A percentile compares a stretch with the other conserved stretches of the same genome.
Evolutionary conservation across 2,113 vertebrate species (phyloP).

Genomic region (Opisthocomus hoazin): DNA sequence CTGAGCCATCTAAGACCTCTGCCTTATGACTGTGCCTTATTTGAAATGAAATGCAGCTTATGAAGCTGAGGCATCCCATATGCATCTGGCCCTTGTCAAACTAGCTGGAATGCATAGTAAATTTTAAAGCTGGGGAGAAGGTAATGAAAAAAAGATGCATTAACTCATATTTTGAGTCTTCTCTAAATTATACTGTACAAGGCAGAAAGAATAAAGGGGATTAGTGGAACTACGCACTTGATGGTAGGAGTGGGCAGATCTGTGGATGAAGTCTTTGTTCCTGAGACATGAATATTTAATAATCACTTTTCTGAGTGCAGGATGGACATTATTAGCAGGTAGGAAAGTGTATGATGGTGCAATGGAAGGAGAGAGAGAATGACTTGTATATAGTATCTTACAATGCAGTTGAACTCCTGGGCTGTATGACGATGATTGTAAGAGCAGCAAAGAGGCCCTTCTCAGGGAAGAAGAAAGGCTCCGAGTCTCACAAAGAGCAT

Average conservation of each 20-base stretch:
- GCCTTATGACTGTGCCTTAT: background rate
- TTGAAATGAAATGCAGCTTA: slow-evolving; percentile 2
- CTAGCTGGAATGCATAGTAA: background rate
- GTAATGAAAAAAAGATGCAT: slow-evolving; percentile 5
- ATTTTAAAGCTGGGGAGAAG: background rate
- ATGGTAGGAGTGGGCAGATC: background rate
- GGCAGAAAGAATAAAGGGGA: background rate
- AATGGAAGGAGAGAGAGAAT: background rate
- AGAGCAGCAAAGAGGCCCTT: background rate
- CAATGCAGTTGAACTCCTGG: background rate
- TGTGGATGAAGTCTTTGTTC: background rate
- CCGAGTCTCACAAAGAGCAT: background rate
- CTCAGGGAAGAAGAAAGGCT: background rate
- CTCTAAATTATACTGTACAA: background rate
- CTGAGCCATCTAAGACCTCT: background rate
- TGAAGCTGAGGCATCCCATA: background rate
- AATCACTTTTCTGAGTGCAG: background rate
- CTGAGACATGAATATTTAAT: slow-evolving; percentile 13
- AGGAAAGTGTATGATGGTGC: background rate
- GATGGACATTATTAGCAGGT: background rate
- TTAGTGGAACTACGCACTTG: background rate
- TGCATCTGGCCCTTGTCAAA: background rate
- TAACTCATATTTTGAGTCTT: background rate
- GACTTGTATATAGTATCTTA: background rate
- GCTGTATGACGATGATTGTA: background rate